phyloP scores from a whole-genome alignment of 2,113 vertebrate genomes.

The Epinephelus lanceolatus region DNA sequence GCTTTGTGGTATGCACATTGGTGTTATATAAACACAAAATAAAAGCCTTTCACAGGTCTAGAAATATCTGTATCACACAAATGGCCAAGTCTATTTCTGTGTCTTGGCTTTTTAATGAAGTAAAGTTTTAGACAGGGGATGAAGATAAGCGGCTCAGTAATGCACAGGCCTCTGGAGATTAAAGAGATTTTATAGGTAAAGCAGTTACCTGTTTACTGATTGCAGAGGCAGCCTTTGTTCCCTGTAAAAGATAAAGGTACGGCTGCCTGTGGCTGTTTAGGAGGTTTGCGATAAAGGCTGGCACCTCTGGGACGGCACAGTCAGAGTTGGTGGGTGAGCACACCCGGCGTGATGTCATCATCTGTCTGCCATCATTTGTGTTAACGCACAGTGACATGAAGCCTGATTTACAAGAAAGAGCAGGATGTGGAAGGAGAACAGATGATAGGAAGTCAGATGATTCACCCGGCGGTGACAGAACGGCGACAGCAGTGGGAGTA shows the following conservation, averaged over 20 bases:
- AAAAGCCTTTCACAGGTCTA: background rate
- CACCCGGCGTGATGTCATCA: slow-evolving; percentile 30
- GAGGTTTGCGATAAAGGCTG: slow-evolving; percentile 31
- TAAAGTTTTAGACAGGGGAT: slow-evolving; percentile 24
- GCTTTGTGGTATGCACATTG: too few relatives aligned
- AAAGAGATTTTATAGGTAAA: slow-evolving; percentile 42
- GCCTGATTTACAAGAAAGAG: slow-evolving; percentile 48
- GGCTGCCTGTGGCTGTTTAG: background rate
- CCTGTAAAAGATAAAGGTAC: slow-evolving; percentile 17
- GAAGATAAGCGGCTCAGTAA: slow-evolving; percentile 52
- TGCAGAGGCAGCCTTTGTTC: slow-evolving; percentile 18
- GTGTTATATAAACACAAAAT: too few relatives aligned
- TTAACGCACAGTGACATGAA: slow-evolving; percentile 34
- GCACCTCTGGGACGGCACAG: slow-evolving; percentile 30
- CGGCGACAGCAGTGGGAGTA: background rate
- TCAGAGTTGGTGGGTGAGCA: slow-evolving; percentile 10
- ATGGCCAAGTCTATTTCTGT: background rate
- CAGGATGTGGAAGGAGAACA: slow-evolving; percentile 36
- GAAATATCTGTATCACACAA: background rate
- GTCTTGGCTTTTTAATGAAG: slow-evolving; percentile 7
- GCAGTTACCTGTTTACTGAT: slow-evolving; percentile 49
- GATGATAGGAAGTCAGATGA: slow-evolving; percentile 49
- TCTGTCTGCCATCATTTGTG: slow-evolving; percentile 30
- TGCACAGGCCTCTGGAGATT: slow-evolving; percentile 35
- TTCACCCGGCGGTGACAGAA: slow-evolving; percentile 32